Conservation (phyloP, 2,797 vertebrate genomes). For the Dendrocincla tyrannina region DNA sequence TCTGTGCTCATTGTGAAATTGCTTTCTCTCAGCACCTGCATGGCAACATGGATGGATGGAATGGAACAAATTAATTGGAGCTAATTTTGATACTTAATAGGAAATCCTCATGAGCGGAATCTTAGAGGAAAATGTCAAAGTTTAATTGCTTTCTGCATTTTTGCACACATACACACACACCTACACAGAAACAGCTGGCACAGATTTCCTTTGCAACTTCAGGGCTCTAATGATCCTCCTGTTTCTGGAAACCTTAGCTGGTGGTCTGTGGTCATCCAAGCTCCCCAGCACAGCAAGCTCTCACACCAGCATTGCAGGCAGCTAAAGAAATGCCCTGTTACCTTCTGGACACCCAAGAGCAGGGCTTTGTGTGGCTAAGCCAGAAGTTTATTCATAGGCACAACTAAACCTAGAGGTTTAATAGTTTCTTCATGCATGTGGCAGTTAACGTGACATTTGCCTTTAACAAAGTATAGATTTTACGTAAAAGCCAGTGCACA, state of each 20-base stretch:
- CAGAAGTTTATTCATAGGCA: background rate
- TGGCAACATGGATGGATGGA: background rate
- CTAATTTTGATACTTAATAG: conserved; percentile 7
- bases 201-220: background rate
- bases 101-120: background rate
- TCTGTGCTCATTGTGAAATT: background rate
- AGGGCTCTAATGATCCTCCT: background rate
- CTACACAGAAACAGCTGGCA: background rate
- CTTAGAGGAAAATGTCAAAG: background rate
- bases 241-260: background rate
- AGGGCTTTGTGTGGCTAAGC: background rate
- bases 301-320: background rate
- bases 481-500: background rate
- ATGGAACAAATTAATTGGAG: background rate
- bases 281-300: background rate
- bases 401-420: background rate
- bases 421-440: background rate
- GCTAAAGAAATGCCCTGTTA: background rate
- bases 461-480: background rate
- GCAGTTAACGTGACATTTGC: background rate
- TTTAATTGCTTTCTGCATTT: conserved; percentile 37
- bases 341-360: background rate
- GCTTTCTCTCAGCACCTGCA: background rate
- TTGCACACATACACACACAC: background rate
- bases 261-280: background rate